phyloP scores from a whole-genome alignment of 2,113 vertebrate genomes.

The Cyanistes caeruleus region DNA sequence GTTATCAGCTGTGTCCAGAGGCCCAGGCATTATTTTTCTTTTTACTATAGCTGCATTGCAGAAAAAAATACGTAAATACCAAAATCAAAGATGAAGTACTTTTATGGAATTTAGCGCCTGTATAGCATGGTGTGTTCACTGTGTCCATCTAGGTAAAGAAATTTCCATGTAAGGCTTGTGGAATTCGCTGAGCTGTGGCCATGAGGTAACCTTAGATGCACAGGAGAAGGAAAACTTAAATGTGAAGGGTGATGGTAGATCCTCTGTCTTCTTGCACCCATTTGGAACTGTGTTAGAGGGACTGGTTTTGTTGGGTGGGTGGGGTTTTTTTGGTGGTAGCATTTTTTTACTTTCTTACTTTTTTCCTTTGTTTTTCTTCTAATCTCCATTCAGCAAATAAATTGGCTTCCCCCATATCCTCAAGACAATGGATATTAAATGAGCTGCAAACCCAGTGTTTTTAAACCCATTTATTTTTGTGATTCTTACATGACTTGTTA shows the following conservation, averaged over 20 bases:
- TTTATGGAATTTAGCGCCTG: background rate
- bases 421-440: background rate
- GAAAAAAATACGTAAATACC: background rate
- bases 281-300: background rate
- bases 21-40: background rate
- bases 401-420: background rate
- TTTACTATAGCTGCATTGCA: background rate
- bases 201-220: background rate
- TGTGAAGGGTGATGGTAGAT: background rate
- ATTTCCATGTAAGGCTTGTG: rapidly evolving
- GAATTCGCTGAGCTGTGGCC: background rate
- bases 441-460: background rate
- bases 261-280: background rate
- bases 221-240: background rate
- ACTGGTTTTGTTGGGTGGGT: background rate
- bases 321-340: background rate
- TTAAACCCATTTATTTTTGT: background rate
- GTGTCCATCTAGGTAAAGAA: background rate
- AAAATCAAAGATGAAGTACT: background rate
- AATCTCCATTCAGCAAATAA: background rate
- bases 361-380: background rate
- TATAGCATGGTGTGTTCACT: background rate
- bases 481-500: background rate
- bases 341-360: background rate
- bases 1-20: background rate